These are phyloP conservation scores for Bradypodion pumilum DNA, from an alignment of 2,797 vertebrate species.

Conservation along the genomic window DNA sequence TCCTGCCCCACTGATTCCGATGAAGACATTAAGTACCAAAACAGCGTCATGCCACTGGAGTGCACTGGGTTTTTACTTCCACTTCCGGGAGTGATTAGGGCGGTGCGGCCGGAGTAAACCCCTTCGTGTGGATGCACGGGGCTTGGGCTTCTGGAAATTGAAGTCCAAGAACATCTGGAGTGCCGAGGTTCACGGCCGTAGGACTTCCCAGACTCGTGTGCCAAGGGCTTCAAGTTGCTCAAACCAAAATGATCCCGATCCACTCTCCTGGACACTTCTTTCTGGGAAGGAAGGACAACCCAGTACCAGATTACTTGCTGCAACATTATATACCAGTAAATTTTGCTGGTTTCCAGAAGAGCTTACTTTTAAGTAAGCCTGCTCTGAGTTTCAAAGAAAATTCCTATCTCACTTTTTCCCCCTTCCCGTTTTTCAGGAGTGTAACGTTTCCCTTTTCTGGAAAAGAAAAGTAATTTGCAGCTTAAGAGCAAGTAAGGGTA, in stretches of 20 bases:
- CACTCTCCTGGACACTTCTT: not conserved
- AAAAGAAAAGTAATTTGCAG: not conserved
- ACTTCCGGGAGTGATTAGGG: no score
- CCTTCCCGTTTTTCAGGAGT: not conserved
- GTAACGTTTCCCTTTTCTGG: not conserved
- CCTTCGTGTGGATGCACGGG: no score
- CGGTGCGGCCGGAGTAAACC: no score
- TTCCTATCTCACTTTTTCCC: not conserved
- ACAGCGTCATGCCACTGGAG: no score
- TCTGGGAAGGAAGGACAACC: not conserved
- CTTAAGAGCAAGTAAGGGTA: no score
- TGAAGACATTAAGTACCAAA: not conserved
- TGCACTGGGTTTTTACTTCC: no score
- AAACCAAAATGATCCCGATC: not conserved
- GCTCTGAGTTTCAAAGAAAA: not conserved
- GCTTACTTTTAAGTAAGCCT: not conserved
- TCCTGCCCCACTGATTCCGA: not conserved
- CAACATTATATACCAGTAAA: not conserved
- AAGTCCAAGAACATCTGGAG: no score
- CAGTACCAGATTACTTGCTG: not conserved
- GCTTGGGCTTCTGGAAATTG: no score
- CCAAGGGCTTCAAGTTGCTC: no score
- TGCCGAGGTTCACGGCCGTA: no score
- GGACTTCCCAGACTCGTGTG: not conserved
- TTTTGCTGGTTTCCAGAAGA: not conserved